A percentile compares a stretch with the other conserved stretches of the same genome.
These are phyloP conservation scores for Girardia tigrina DNA, from an alignment of 2,888 invertebrate genomes.

Conservation along the genomic window DNA sequence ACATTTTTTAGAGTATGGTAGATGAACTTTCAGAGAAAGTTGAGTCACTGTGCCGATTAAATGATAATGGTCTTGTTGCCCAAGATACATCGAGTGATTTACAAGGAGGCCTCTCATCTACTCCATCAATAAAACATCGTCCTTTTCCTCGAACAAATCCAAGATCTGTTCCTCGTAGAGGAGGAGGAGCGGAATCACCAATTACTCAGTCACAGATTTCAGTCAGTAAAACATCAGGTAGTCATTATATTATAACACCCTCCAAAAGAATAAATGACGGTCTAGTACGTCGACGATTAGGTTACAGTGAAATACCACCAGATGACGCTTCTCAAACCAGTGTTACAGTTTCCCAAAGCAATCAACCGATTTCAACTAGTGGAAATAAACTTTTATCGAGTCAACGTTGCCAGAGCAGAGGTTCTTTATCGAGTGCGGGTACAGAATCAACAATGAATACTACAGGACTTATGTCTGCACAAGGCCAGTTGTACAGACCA, in stretches of 20 bases:
- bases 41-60: neutral
- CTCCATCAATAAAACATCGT: conserved; percentile 7
- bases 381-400: neutral
- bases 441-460: conserved; percentile 27
- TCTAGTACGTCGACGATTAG: neutral
- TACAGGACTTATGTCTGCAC: neutral
- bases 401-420: conserved; percentile 21
- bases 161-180: conserved; percentile 10
- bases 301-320: neutral
- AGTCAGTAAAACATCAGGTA: neutral
- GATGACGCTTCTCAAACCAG: neutral
- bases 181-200: conserved; percentile 1
- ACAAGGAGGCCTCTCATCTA: neutral
- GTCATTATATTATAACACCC: neutral
- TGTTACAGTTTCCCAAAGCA: neutral
- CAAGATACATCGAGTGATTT: neutral
- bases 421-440: conserved; percentile 26
- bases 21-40: conserved; percentile 8
- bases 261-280: neutral
- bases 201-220: conserved; percentile 11
- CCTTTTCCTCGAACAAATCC: conserved; percentile 14
- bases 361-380: neutral
- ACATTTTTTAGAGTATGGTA: conserved; percentile 7
- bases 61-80: conserved; percentile 15
- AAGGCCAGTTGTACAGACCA: neutral